phyloP scores from a whole-genome alignment of 2,888 invertebrate species.

The Adineta ricciae region DNA sequence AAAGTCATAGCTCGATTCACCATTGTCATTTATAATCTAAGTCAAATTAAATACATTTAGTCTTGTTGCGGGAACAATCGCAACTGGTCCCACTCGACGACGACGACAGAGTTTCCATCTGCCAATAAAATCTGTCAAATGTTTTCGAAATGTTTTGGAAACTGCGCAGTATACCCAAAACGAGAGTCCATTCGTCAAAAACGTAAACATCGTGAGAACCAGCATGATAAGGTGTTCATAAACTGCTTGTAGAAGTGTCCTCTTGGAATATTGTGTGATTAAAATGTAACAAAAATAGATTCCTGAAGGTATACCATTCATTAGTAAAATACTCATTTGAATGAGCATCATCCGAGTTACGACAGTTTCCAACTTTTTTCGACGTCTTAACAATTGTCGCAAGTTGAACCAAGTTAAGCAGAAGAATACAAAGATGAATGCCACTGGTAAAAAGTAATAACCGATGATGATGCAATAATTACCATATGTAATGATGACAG shows the following conservation, averaged over 20 bases:
- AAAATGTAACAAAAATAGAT: not conserved
- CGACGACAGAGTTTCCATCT: not conserved
- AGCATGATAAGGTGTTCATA: not conserved
- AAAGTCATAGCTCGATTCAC: no score
- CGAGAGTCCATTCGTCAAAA: not conserved
- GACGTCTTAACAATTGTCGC: not conserved
- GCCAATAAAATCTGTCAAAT: not conserved
- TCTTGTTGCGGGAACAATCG: not conserved
- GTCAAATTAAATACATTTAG: no score
- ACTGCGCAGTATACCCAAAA: not conserved
- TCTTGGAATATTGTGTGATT: not conserved
- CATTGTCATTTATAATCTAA: no score
- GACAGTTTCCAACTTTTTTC: not conserved
- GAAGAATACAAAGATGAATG: not conserved
- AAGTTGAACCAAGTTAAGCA: not conserved
- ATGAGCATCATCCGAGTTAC: not conserved
- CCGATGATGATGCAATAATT: not conserved
- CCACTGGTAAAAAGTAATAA: not conserved
- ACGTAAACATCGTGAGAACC: not conserved
- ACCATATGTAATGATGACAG: not conserved
- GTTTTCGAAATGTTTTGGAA: not conserved
- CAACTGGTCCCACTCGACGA: not conserved
- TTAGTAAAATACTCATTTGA: not conserved
- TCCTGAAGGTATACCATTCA: not conserved
- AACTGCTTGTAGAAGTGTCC: not conserved